Base-by-base conservation (phyloP, 2,888 invertebrate species). In the Endomychus coccineus region DNA sequence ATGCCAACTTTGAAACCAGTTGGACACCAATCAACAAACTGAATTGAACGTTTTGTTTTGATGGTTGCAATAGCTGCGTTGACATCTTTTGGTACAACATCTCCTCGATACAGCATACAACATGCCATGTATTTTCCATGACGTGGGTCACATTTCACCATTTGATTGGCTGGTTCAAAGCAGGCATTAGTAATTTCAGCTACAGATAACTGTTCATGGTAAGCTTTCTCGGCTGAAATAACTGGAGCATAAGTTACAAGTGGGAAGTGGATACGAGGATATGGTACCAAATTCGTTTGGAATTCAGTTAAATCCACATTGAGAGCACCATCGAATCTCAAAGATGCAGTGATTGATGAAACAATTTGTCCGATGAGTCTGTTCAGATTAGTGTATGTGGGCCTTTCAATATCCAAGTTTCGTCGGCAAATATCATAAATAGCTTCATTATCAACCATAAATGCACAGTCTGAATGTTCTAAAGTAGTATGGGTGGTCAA, bases 371-470 rank as follows among this genome's bases (percentile, higher is more conserved):
- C 92, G 56, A 96, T 94, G 54, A 96, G 75, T 56, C 95, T 75
- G 71, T 96, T 96, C 61, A 96, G 70, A 71, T 96, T 96, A 58
- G 91, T 91, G 78, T 96, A 96, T 13, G 92, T 91, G 12, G 95
- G 95, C 49, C 95, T 78, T 61, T 91, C 92, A 58, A 94, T 92
- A 69, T 92, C 92, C 63, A 96, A 71, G 68, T 95, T 95, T 51
- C 91, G 82, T 58, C 91, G 80, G 76, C 94, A 95, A 72, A 84
- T 85, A 70, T 95, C 80, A 68, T 91, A 88, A 63, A 87, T 87
- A 32, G 87, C 87, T 65, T 87, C 86, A 59, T 87, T 87, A 69
- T 87, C 87, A 44, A 86, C 89, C 94, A 94, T 94, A 71, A 95
- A 95, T 31, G 92, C 91, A 68, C 94, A 94, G 73, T 92, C 92